phyloP scores from a whole-genome alignment of 2,888 invertebrate species.

The Melinaea marsaeus region DNA sequence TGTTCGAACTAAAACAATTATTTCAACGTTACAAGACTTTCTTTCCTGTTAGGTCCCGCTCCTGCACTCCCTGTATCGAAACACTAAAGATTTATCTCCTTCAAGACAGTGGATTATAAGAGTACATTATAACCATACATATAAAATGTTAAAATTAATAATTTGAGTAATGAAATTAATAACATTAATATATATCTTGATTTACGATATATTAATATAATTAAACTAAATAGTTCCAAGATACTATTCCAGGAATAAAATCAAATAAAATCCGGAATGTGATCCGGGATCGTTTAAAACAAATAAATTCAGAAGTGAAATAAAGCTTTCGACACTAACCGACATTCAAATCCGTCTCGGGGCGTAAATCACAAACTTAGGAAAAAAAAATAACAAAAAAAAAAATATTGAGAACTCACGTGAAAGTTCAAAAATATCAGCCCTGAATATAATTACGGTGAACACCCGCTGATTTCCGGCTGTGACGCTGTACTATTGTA shows the following conservation, averaged over 20 bases:
- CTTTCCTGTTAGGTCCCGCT: slow-evolving; percentile 67
- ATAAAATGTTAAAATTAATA: background rate
- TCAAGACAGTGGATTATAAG: slow-evolving; percentile 45
- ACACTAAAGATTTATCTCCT: slow-evolving; percentile 63
- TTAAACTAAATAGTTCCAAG: no score
- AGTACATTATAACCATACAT: slow-evolving; percentile 21
- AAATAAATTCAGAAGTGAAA: slow-evolving; percentile 62
- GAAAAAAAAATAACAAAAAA: slow-evolving; percentile 49
- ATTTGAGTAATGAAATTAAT: no score
- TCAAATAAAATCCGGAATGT: slow-evolving; percentile 9
- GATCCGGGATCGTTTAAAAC: slow-evolving; percentile 61
- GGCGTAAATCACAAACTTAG: slow-evolving; percentile 73
- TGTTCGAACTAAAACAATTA: slow-evolving; percentile 55
- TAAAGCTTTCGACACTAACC: slow-evolving; percentile 73
- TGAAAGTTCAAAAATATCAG: slow-evolving; percentile 76
- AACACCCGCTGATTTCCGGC: slow-evolving; percentile 74
- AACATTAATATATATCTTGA: no score
- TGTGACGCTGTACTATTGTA: slow-evolving; percentile 53
- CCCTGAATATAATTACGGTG: slow-evolving; percentile 74
- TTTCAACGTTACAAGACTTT: slow-evolving; percentile 56
- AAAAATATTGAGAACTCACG: slow-evolving; percentile 72
- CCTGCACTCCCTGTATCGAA: slow-evolving; percentile 57
- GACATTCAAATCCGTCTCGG: slow-evolving; percentile 60
- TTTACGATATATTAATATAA: no score
- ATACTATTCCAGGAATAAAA: slow-evolving; percentile 9